Evolutionary conservation across 2,888 invertebrate species (phyloP).

Genomic region (Nomada flava): DNA sequence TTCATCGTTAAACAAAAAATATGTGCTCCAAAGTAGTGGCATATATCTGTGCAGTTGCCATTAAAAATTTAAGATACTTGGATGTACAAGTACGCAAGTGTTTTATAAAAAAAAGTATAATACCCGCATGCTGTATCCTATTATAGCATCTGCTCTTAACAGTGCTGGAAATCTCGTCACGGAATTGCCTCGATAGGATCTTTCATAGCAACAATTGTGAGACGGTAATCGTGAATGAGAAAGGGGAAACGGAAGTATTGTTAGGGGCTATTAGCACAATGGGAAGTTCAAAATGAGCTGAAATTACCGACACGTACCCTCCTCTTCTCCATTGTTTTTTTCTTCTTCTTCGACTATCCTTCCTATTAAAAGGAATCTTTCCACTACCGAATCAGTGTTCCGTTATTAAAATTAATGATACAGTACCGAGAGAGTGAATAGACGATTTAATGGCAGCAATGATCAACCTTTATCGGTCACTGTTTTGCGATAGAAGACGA

Average conservation of each 20-base stretch:
- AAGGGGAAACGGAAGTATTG: slow-evolving; percentile 52
- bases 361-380: neutral
- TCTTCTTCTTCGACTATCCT: neutral
- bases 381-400: neutral
- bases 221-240: slow-evolving; percentile 36
- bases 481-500: too few species aligned
- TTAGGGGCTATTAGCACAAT: slow-evolving; percentile 56
- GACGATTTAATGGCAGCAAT: too few species aligned
- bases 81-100: too few species aligned
- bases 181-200: slow-evolving; percentile 35
- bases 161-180: neutral
- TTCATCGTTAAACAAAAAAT: neutral
- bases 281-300: slow-evolving; percentile 39
- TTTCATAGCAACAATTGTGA: slow-evolving; percentile 29
- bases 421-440: neutral
- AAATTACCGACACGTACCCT: slow-evolving; percentile 5
- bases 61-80: neutral
- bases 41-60: too few species aligned
- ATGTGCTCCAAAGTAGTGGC: too few species aligned
- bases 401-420: neutral
- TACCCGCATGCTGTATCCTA: too few species aligned
- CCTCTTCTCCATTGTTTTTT: slow-evolving; percentile 4
- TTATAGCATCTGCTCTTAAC: neutral
- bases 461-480: neutral
- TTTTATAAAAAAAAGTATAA: too few species aligned